Conservation (phyloP, 1,140 invertebrate species). For the Dendroctonus valens region DNA sequence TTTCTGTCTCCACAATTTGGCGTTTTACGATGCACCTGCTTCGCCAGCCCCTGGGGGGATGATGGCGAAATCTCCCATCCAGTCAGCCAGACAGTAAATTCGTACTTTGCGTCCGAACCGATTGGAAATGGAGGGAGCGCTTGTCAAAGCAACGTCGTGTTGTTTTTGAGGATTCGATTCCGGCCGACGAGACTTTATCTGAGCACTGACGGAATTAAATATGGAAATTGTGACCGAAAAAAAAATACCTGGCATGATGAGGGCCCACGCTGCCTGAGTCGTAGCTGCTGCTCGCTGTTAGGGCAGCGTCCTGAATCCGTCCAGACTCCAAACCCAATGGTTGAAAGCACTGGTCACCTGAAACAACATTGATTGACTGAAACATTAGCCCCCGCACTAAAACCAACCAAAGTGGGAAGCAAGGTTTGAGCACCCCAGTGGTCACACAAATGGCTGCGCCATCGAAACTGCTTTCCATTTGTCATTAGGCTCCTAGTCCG, state of each 20-base stretch:
- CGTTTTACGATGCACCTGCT: conserved; percentile 18
- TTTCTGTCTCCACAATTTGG: conserved; percentile 13
- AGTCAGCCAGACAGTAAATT: neutral
- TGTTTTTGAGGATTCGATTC: neutral
- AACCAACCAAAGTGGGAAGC: too few species aligned
- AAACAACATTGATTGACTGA: too few species aligned
- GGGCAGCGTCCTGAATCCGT: conserved; percentile 65
- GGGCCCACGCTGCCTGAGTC: conserved; percentile 72
- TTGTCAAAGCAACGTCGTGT: conserved; percentile 1
- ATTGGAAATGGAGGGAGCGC: neutral
- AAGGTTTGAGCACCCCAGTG: too few species aligned
- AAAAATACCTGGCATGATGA: conserved; percentile 48
- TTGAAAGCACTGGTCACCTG: conserved; percentile 51
- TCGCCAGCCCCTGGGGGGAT: neutral
- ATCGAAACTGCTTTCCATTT: too few species aligned
- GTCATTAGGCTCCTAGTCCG: too few species aligned
- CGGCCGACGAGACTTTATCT: neutral
- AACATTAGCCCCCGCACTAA: too few species aligned
- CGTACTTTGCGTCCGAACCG: neutral
- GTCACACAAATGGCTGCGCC: too few species aligned
- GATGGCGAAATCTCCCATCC: conserved; percentile 4
- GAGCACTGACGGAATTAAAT: conserved; percentile 1
- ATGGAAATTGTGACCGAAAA: conserved; percentile 2
- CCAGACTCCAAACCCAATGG: conserved; percentile 75
- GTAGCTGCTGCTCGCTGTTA: conserved; percentile 73